These are phyloP conservation scores for Acronicta psi DNA, from an alignment of 2,888 invertebrate genomes.

Conservation along the genomic window DNA sequence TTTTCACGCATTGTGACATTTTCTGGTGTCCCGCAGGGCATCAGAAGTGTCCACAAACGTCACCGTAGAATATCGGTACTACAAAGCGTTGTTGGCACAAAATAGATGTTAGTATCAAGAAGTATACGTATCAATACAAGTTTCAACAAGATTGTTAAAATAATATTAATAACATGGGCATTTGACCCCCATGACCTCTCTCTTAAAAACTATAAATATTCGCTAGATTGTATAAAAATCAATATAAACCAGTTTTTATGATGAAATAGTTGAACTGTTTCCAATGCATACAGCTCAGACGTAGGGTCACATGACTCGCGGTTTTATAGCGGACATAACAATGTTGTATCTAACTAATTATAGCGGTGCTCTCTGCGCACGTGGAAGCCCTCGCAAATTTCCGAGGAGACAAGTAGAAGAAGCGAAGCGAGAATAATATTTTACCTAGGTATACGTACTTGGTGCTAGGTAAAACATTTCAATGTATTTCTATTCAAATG, in stretches of 20 bases:
- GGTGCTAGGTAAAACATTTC: not conserved
- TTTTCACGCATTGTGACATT: too few species aligned
- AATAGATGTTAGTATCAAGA: too few species aligned
- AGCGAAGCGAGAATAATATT: slow-evolving; percentile 5
- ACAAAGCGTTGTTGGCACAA: too few species aligned
- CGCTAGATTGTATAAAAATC: slow-evolving; percentile 9
- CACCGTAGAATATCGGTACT: too few species aligned
- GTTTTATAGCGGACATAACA: not conserved
- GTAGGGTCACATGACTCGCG: slow-evolving; percentile 9
- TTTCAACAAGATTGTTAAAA: too few species aligned
- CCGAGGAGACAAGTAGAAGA: not conserved
- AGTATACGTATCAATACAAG: too few species aligned
- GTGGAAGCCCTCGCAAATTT: not conserved
- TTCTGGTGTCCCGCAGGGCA: too few species aligned
- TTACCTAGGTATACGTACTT: not conserved
- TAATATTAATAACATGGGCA: not conserved
- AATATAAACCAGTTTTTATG: slow-evolving; percentile 18
- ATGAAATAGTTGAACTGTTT: slow-evolving; percentile 25
- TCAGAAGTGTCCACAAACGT: too few species aligned
- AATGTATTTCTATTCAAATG: not conserved
- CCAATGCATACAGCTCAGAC: slow-evolving; percentile 16
- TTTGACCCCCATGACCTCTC: slow-evolving; percentile 2
- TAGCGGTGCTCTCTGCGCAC: slow-evolving; percentile 1
- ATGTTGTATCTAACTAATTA: slow-evolving; percentile 10
- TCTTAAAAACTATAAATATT: slow-evolving; percentile 9